Conservation (phyloP, 2,888 invertebrate species). For the Perizoma affinitatum region DNA sequence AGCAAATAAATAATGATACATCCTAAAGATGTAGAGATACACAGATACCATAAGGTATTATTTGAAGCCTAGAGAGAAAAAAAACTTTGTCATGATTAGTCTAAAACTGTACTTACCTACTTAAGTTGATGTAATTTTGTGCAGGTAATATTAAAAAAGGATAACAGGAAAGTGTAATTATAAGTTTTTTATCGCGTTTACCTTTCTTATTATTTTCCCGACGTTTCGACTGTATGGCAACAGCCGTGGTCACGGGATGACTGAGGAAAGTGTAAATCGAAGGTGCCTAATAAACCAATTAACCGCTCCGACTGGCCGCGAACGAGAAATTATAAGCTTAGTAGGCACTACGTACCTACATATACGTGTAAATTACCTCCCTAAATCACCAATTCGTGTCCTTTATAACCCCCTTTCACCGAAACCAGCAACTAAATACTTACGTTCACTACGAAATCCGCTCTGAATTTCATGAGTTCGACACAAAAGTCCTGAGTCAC, state of each 20-base stretch:
- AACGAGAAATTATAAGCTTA: slow-evolving; percentile 25
- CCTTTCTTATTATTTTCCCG: no score
- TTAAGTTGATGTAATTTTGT: not conserved
- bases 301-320: slow-evolving; percentile 7
- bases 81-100: no score
- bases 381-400: slow-evolving; percentile 22
- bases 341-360: not conserved
- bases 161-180: slow-evolving; percentile 26
- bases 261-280: slow-evolving; percentile 25
- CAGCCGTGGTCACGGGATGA: no score
- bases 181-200: no score
- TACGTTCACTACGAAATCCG: slow-evolving; percentile 36
- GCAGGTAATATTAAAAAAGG: not conserved
- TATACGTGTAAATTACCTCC: slow-evolving; percentile 25
- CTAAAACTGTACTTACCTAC: not conserved
- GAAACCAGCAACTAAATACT: slow-evolving; percentile 33
- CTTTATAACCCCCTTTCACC: slow-evolving; percentile 8
- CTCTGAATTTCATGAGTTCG: slow-evolving; percentile 27
- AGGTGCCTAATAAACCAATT: slow-evolving; percentile 28
- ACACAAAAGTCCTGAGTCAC: slow-evolving; percentile 30
- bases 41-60: no score
- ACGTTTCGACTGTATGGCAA: no score
- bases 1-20: no score
- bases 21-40: no score
- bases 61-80: no score